These are phyloP conservation scores for Ia io DNA, from an alignment of 2,113 vertebrate genomes.

Conservation along the genomic window DNA sequence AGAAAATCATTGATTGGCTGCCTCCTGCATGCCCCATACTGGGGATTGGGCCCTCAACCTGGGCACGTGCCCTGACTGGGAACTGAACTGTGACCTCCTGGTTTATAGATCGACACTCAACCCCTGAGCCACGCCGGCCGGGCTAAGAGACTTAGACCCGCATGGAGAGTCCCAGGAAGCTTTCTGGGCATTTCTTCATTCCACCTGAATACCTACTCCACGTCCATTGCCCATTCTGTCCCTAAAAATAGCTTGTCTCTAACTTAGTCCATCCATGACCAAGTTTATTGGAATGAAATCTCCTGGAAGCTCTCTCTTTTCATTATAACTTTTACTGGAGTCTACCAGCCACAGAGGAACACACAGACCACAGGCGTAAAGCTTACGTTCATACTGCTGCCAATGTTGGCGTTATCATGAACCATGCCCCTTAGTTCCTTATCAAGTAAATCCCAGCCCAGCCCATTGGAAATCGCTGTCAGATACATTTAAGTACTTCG, in stretches of 20 bases:
- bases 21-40: no score
- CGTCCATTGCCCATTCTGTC: neutral
- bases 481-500: neutral
- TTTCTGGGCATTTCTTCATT: neutral
- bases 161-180: neutral
- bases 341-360: neutral
- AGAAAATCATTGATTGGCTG: no score
- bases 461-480: neutral
- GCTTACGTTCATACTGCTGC: neutral
- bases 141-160: neutral
- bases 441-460: neutral
- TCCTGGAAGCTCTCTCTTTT: neutral
- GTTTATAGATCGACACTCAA: no score
- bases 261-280: neutral
- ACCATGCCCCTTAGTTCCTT: neutral
- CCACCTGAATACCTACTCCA: neutral
- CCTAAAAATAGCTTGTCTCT: neutral
- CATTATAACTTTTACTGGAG: neutral
- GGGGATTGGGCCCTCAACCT: no score
- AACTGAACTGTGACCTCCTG: no score
- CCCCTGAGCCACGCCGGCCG: no score
- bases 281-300: neutral
- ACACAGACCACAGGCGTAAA: neutral
- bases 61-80: no score
- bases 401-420: neutral